Evolutionary conservation across 2,113 vertebrate genomes (phyloP).

Genomic region (Ceyx cyanopectus): DNA sequence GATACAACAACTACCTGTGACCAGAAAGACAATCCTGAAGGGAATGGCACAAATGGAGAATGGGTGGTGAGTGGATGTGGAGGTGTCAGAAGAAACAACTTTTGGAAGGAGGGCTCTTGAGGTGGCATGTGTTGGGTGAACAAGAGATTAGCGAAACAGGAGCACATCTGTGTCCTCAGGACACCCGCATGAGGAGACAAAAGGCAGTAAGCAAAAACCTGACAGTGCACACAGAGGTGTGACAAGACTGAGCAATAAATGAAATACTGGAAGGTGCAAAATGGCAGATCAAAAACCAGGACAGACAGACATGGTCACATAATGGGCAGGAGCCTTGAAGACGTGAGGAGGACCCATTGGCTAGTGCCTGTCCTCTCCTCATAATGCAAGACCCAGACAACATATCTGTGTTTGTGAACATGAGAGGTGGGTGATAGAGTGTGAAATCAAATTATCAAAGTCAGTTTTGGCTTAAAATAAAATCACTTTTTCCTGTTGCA

Average conservation of each 20-base stretch:
- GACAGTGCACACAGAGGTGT: rapidly evolving
- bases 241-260: not conserved
- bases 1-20: not conserved
- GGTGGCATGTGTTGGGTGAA: rapidly evolving
- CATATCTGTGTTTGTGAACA: not conserved
- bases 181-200: not conserved
- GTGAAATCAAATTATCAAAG: not conserved
- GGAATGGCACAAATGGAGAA: rapidly evolving
- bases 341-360: rapidly evolving
- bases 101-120: not conserved
- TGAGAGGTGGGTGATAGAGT: rapidly evolving
- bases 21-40: not conserved
- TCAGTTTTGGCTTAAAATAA: not conserved
- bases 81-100: not conserved
- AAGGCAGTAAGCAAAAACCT: not conserved
- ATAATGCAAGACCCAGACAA: too few species aligned
- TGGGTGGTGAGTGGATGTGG: rapidly evolving
- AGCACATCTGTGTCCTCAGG: too few species aligned
- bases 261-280: not conserved
- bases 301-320: not conserved
- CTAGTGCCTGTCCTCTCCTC: too few species aligned
- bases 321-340: not conserved
- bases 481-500: too few species aligned
- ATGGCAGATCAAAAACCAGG: not conserved
- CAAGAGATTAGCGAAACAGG: not conserved